Base-by-base conservation (phyloP, 2,113 vertebrate genomes). In the Zosterops lateralis region DNA sequence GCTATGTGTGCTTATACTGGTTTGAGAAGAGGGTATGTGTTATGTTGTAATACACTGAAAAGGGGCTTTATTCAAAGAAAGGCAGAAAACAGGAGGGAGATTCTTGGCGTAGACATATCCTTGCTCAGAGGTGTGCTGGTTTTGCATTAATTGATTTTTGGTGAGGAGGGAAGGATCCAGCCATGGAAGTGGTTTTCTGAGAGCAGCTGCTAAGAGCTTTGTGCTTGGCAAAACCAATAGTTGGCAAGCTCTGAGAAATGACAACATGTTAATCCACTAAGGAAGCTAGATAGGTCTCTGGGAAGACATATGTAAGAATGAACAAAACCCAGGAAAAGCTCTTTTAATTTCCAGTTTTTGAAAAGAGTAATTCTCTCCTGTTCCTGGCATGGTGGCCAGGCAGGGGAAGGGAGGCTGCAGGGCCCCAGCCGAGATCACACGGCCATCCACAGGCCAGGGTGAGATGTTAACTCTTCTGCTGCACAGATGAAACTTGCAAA, bases 1-100 rank as follows among this genome's bases (percentile, higher is more conserved):
- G 6, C 19, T 25, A 2, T 1, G 0, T 54, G 15, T 58, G 20
- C 17, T 67, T 45, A 20, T 12, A 13, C 6, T 34, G 9, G 11
- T 24, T 57, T 12, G 12, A 57, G 56, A 65, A 65, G 9, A 50
- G 21, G 8, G 6, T 28, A 32, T 11, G 6, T 73, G 19, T 25
- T 34, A 13, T 1, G 1, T 18, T 68, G 40, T 42, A 71, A 66
- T 34, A n/a, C 9, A 11, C 19, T 28, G 19, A n/a, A 17, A 42
- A 78, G 78, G 3, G 10, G 14, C 16, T 70, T 77, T n/a, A n/a
- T 40, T 82, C 22, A 50, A 20, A 48, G 17, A 70, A 29, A n/a
- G 34, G 32, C 9, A 28, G 16, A 44, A 65, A 50, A 67, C 8
- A 56, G 6, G 19, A 14, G 24, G 54, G 24, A 50, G 17, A 12